Evolutionary conservation across 2,888 invertebrate species (phyloP), one percentile per base, ranked within the genome.

Genomic region (Azorinus chamasolen): DNA sequence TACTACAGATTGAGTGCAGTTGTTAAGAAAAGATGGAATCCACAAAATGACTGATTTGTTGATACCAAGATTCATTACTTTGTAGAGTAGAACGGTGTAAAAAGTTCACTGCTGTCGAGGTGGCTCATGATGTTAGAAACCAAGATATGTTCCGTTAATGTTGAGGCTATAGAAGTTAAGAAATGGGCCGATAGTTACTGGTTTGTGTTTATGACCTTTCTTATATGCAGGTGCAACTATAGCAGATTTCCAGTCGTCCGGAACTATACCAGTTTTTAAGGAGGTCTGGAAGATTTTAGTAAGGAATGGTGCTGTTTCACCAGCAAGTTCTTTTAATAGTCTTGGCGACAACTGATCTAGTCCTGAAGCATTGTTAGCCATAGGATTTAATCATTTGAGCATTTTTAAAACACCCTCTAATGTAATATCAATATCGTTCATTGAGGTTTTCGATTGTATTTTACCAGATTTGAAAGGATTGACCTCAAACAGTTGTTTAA

Each of bases 131-230:
- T 16, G 24, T 61, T 59, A 18, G 46, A 27, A 12, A 46, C 46
- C 4, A 50, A 46, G 27, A 61, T 24, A 22, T 61, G 50, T n/a
- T 61, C 48, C 10, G 32, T 2, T 6, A 61, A 18, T 14, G 25
- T 48, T 16, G 32, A 61, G 12, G 32, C 25, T 2, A 61, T 61
- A 24, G 48, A 61, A 18, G 61, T 61, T 2, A 61, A 18, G 54
- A 54, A 14, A 27, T 54, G 1, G 37, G 54, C 18, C 54, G 22
- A 16, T 54, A 54, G 16, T 54, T 54, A 54, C 54, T 32, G 16
- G 54, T 16, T 54, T 54, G 27, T 25, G 27, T 18, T 24, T 32
- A 4, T 22, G 18, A 14, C 27, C 54, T 54, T 32, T 54, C 18
- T 25, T 54, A 14, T 25, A 54, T 25, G 27, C 5, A 25, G 54